Conservation (phyloP, 2,113 vertebrate species). For the Numenius arquata region DNA sequence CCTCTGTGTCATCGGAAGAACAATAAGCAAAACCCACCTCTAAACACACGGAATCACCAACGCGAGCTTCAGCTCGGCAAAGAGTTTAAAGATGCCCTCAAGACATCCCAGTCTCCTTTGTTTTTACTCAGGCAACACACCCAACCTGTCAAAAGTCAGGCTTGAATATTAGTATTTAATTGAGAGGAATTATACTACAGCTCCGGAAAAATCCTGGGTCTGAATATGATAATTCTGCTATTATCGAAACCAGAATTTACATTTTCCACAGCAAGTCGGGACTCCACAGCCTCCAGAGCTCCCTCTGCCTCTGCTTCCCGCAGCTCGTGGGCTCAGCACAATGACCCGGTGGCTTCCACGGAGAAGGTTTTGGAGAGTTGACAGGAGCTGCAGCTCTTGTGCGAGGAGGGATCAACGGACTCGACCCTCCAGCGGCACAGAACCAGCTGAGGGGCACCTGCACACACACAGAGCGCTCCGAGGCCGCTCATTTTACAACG, state of each 20-base stretch:
- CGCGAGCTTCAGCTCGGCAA: background rate
- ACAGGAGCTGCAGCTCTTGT: background rate
- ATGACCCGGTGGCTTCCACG: fast-evolving
- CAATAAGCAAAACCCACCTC: background rate
- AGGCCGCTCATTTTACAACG: fast-evolving
- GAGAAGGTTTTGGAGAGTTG: background rate
- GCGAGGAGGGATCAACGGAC: background rate
- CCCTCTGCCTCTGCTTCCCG: background rate
- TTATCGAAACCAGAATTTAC: background rate
- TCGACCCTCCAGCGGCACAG: fast-evolving
- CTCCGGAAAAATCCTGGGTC: background rate
- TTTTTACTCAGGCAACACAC: background rate
- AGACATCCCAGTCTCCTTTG: background rate
- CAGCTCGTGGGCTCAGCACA: background rate
- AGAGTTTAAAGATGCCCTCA: background rate
- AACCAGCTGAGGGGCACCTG: background rate
- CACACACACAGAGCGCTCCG: fast-evolving
- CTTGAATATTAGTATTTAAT: background rate
- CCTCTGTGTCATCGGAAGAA: fast-evolving
- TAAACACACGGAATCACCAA: background rate
- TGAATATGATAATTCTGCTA: background rate
- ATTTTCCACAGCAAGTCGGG: background rate
- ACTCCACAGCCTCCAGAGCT: background rate
- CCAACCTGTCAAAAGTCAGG: background rate
- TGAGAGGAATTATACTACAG: background rate